Base-by-base conservation (phyloP, 2,888 invertebrate species). In the Zygaena filipendulae region DNA sequence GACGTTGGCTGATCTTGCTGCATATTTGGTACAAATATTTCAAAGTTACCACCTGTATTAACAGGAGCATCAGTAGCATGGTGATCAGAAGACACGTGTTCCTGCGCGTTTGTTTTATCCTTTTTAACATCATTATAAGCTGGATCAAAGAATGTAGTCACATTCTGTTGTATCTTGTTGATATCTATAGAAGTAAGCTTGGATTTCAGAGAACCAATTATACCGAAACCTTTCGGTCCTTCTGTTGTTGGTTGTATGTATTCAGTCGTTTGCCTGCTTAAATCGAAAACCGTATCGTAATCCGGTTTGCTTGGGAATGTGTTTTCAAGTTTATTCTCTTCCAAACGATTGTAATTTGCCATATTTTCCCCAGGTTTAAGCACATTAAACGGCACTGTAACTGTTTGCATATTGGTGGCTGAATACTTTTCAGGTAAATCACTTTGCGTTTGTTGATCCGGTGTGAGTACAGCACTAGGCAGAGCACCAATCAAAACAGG, bases 91-190 rank as follows among this genome's bases (percentile, higher is more conserved):
- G 48, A 30, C 2, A 25, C 25, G 45, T 32, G 46, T 29, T 49
- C 47, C 19, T 47, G 44, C 18, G 32, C 22, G 24, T 27, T 28
- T 10, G 27, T 16, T 4, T 42, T 36, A 6, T 56, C 53, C 4
- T 46, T 42, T 44, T 57, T 59, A 8, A 37, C 35, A n/a, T 55
- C 52, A 45, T 71, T 74, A 31, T 64, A 77, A 28, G 53, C 56
- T 0, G 80, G 79, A 48, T 80, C 80, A 23, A 81, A 81, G 41
- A 81, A 80, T 0, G 71, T 75, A 0, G 79, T 75, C 3, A 81
- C 75, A 3, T 54, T 70, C 43, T 57, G 71, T 47, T 79, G 79
- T 21, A 80, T 62, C 43, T 72, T 80, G 49, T 74, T 74, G 7
- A 80, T 72, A 47, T 75, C 75, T 24, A 81, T 49, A 4, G 68